Conservation (phyloP, 2,113 vertebrate genomes). For the Henicopernis longicauda region DNA sequence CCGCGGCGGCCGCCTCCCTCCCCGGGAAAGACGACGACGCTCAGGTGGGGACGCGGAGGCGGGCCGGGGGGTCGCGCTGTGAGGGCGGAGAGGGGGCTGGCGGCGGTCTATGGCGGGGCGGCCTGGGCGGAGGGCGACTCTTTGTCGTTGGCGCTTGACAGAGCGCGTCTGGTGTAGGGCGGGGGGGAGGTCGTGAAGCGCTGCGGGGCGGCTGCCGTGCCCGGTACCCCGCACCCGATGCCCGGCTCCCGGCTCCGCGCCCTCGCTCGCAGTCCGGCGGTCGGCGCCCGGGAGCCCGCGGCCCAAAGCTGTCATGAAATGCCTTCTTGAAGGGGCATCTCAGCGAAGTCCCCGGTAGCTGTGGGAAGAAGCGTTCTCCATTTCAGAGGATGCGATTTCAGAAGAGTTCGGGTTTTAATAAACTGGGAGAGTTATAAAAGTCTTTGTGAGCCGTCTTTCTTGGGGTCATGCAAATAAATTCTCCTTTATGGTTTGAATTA, state of each 20-base stretch:
- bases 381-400: accelerated
- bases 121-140: not conserved
- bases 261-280: too few species aligned
- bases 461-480: too few species aligned
- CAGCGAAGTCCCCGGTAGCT: not conserved
- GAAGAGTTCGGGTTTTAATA: not conserved
- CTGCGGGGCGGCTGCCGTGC: not conserved
- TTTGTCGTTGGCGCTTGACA: not conserved
- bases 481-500: not conserved
- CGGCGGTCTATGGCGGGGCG: not conserved
- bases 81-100: not conserved
- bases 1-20: too few species aligned
- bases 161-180: not conserved
- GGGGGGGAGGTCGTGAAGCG: not conserved
- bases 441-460: not conserved
- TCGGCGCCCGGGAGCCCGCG: not conserved
- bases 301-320: not conserved
- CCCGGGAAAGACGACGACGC: too few species aligned
- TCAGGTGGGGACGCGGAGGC: too few species aligned
- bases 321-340: not conserved
- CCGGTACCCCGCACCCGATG: not conserved
- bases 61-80: not conserved
- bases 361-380: not conserved
- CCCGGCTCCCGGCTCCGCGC: too few species aligned
- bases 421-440: too few species aligned